These are phyloP conservation scores for Falcunculus frontatus DNA, from an alignment of 2,113 vertebrate species.

Conservation along the genomic window DNA sequence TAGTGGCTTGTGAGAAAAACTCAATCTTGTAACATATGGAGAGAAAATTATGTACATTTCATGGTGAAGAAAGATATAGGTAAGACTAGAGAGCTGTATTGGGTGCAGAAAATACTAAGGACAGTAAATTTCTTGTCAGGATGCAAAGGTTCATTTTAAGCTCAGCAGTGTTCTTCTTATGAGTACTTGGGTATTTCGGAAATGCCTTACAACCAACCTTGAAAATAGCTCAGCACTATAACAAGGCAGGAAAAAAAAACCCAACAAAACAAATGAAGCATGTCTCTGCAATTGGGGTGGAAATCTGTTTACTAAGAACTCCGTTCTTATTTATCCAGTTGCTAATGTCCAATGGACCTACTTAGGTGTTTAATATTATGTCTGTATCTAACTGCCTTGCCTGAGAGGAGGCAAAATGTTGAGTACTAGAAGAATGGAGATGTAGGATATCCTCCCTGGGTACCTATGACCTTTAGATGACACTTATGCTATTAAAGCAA, in stretches of 20 bases:
- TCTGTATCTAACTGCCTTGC: neutral
- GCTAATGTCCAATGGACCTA: neutral
- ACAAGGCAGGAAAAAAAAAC: neutral
- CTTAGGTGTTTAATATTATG: neutral
- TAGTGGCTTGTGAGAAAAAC: constrained; percentile 43
- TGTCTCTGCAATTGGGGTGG: neutral
- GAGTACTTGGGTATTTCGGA: neutral
- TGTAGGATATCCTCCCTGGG: neutral
- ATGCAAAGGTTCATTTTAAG: neutral
- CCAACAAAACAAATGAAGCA: neutral
- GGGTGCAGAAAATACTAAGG: neutral
- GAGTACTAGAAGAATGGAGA: neutral
- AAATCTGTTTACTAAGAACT: neutral
- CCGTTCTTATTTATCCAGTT: neutral
- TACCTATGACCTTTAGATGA: neutral
- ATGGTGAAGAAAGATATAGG: neutral
- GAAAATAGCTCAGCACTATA: neutral
- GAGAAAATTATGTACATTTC: neutral
- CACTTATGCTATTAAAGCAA: neutral
- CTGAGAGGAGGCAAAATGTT: neutral
- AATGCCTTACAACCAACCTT: neutral
- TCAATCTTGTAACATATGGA: neutral
- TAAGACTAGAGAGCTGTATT: neutral
- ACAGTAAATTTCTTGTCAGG: neutral
- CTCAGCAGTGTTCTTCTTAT: neutral